Evolutionary conservation across 2,888 invertebrate species (phyloP), one percentile per base, ranked within the genome.

Genomic region (Eristalis intricaria): DNA sequence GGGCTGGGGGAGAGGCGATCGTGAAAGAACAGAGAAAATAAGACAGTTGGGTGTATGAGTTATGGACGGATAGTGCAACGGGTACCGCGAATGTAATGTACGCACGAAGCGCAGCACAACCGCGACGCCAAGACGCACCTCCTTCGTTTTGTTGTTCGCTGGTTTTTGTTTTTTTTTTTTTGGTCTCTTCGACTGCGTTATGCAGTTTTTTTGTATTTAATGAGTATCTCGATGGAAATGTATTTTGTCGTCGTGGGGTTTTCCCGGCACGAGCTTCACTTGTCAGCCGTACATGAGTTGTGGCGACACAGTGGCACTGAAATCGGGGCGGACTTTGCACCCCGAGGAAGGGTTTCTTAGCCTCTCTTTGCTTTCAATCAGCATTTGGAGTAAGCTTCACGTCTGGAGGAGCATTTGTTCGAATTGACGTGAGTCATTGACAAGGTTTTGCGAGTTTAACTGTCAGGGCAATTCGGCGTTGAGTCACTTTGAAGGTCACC

Each of bases 1-100:
- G 58, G 4, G 58, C 10, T 4, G 11, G 2, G 58, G n/a, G 60
- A 10, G 26, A 13, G 4, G 15, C 4, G 50, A 26, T 26, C 19
- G 19, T 19, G 19, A 43, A 15, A 68, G 75, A 81, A 66, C 40
- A 40, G 43, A 50, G 38, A 64, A 56, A 60, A 50, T 40, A 73
- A 64, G 23, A 69, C 68, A 68, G 66, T 82, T 83, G 84, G 84
- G 80, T 84, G 84, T 87, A 84, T 87, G 84, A 87, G 70, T 84
- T 80, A 84, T 87, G 79, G 63, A 13, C 15, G 70, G 77, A 78
- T 83, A 83, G 58, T 71, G 71, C 71, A 35, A 61, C 58, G 69
- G 69, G 63, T 22, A 69, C 26, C 63, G 68, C 81, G 64, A 64
- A 73, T 85, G 77, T 82, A 64, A 73, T 85, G 77, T 82, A 85